phyloP scores from a whole-genome alignment of 53 echinoderm and acorn worm species.

The Zoroaster sp. region DNA sequence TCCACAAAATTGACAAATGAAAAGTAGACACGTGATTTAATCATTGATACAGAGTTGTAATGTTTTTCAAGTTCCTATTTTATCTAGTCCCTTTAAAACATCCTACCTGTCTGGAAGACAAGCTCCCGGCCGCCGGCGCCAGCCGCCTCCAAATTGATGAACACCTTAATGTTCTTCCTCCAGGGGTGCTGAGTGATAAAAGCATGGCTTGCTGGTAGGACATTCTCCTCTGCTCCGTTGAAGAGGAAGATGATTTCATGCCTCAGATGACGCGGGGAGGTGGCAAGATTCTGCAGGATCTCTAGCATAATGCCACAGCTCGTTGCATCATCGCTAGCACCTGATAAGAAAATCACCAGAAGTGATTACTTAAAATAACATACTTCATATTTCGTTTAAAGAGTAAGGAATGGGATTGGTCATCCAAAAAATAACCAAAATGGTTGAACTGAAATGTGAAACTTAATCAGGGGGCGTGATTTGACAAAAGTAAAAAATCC shows the following conservation, averaged over 20 bases:
- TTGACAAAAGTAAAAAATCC: too few species aligned
- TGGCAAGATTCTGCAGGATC: conserved; percentile 56
- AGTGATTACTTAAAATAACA: not conserved
- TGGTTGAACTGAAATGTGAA: too few species aligned
- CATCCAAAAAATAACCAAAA: too few species aligned
- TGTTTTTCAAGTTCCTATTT: too few species aligned
- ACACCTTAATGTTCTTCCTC: conserved; percentile 61
- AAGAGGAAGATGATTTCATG: conserved; percentile 66
- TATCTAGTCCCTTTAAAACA: not conserved
- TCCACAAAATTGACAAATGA: too few species aligned
- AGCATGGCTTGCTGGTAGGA: conserved; percentile 62
- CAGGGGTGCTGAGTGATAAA: conserved; percentile 70
- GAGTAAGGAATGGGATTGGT: too few species aligned
- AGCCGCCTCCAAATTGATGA: conserved; percentile 65
- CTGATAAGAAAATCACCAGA: conserved; percentile 9
- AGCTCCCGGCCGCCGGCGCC: conserved; percentile 69
- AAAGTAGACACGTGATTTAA: too few species aligned
- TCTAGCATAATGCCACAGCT: conserved; percentile 68
- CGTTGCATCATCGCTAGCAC: conserved; percentile 69
- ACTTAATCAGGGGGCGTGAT: too few species aligned
- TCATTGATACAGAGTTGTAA: too few species aligned
- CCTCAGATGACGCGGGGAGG: not conserved
- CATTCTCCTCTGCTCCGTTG: conserved; percentile 73
- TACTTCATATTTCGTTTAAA: too few species aligned
- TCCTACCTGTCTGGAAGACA: conserved; percentile 64